Evolutionary conservation across 2,113 vertebrate genomes (phyloP).

Genomic region (Addax nasomaculatus): DNA sequence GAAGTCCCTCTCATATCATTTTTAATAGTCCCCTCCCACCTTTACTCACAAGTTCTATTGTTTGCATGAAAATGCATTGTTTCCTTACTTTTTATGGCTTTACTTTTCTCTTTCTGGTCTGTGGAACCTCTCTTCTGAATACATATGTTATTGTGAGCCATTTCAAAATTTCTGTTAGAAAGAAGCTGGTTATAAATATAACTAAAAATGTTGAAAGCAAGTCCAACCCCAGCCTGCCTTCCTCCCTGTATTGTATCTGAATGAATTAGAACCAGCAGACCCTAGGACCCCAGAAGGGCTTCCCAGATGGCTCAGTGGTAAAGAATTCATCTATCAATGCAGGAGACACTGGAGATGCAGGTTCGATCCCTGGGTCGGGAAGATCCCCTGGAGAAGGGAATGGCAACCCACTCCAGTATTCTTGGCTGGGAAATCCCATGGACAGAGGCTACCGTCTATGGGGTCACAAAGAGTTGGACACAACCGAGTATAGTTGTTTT

Average conservation of each 20-base stretch:
- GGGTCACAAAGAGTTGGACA: background rate
- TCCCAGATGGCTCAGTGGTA: background rate
- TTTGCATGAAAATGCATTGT: background rate
- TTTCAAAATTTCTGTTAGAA: background rate
- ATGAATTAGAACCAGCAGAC: background rate
- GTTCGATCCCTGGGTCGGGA: background rate
- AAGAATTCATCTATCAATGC: background rate
- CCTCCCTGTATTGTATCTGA: background rate
- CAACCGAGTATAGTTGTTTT: background rate
- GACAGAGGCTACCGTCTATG: background rate
- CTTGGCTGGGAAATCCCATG: background rate
- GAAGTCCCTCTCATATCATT: background rate
- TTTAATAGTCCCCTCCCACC: background rate
- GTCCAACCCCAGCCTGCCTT: background rate
- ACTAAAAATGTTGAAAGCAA: background rate
- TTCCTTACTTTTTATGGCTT: background rate
- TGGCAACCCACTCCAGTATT: background rate
- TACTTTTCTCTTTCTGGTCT: background rate
- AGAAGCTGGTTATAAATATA: background rate
- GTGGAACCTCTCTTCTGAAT: background rate
- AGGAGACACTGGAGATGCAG: background rate
- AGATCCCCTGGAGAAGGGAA: background rate
- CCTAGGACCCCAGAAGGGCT: background rate
- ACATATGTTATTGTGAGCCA: background rate
- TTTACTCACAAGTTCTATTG: background rate